phyloP scores from a whole-genome alignment of 2,113 vertebrate species.

The Stigmatopora nigra region DNA sequence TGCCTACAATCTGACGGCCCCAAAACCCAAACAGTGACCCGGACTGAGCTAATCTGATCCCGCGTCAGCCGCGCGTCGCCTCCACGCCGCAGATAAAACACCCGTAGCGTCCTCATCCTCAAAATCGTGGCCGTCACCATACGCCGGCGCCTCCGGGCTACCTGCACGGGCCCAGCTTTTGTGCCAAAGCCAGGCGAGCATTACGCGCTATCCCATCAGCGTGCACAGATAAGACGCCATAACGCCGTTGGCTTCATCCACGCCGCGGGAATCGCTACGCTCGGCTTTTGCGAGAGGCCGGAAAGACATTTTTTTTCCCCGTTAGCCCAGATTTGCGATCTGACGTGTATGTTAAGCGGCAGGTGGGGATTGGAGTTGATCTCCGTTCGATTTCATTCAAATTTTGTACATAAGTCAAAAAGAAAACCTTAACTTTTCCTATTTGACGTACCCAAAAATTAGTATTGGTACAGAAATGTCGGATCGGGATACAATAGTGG shows the following conservation, averaged over 20 bases:
- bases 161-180: constrained; percentile 2
- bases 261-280: not conserved
- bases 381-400: no score
- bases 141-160: constrained; percentile 28
- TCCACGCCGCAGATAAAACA: constrained; percentile 32
- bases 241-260: not conserved
- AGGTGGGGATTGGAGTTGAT: no score
- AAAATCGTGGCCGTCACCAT: constrained; percentile 46
- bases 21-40: constrained; percentile 40
- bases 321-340: not conserved
- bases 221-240: not conserved
- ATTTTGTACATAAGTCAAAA: no score
- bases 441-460: no score
- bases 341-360: not conserved
- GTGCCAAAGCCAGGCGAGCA: not conserved
- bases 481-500: no score
- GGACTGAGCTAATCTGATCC: constrained; percentile 37
- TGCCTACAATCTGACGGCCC: constrained; percentile 5
- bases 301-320: not conserved
- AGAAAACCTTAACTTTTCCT: no score
- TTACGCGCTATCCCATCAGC: not conserved
- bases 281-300: not conserved
- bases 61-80: constrained; percentile 10
- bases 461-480: no score
- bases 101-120: constrained; percentile 26